A percentile compares a stretch with the other conserved stretches of the same genome.
Evolutionary conservation across 2,113 vertebrate genomes (phyloP).

Genomic region (Notothenia rossii): DNA sequence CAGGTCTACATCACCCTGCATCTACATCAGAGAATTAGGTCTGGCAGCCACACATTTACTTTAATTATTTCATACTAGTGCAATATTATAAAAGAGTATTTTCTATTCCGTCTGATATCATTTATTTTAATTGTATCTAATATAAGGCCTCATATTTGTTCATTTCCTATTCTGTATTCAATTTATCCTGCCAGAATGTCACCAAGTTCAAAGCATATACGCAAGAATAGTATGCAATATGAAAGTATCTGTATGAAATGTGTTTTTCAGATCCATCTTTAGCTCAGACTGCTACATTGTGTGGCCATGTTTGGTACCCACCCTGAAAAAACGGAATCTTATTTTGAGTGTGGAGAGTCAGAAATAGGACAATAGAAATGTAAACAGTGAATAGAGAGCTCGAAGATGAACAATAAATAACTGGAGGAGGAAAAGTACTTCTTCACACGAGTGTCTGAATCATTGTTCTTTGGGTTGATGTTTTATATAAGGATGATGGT

Average conservation of each 20-base stretch:
- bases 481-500: slow-evolving; percentile 73
- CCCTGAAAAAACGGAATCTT: slow-evolving; percentile 32
- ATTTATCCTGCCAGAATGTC: neutral
- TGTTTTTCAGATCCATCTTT: neutral
- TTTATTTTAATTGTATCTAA: neutral
- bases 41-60: neutral
- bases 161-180: neutral
- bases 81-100: neutral
- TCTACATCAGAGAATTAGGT: neutral
- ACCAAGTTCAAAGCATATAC: slow-evolving; percentile 11
- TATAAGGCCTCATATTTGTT: neutral
- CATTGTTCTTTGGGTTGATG: slow-evolving; percentile 75
- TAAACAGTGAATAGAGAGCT: slow-evolving; percentile 57
- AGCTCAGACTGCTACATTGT: slow-evolving; percentile 12
- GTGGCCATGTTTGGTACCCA: slow-evolving; percentile 40
- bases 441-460: slow-evolving; percentile 55
- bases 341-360: slow-evolving; percentile 38
- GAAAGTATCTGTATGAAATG: neutral
- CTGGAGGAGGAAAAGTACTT: slow-evolving; percentile 60
- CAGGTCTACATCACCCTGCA: neutral
- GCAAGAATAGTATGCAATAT: neutral
- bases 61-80: neutral
- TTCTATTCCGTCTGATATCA: neutral
- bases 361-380: slow-evolving; percentile 61
- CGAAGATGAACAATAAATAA: slow-evolving; percentile 72